These are phyloP conservation scores for Ochotona princeps DNA, from an alignment of 2,113 vertebrate genomes.

Conservation along the genomic window DNA sequence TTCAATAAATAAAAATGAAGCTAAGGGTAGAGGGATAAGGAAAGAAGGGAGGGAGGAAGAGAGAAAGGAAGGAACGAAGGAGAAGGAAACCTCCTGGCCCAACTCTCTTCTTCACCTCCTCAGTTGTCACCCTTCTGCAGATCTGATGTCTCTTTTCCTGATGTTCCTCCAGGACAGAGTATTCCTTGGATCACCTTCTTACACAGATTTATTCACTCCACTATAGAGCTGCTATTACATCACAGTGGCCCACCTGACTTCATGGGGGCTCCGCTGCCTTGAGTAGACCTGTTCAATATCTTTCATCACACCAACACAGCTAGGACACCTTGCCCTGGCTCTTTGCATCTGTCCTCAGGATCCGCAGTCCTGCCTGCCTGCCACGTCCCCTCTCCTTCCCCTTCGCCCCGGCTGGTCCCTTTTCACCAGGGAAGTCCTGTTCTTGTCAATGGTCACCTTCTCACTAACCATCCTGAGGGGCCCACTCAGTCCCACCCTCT, in stretches of 20 bases:
- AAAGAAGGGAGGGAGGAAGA: no score
- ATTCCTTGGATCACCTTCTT: not conserved
- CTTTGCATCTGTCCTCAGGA: not conserved
- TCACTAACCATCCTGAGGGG: not conserved
- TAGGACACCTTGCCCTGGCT: not conserved
- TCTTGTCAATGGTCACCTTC: not conserved
- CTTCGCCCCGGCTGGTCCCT: not conserved
- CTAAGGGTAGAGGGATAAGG: no score
- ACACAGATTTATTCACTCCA: not conserved
- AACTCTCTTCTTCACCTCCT: not conserved
- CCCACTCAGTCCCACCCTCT: not conserved
- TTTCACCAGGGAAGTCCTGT: not conserved
- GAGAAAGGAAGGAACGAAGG: no score
- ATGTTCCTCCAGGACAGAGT: not conserved
- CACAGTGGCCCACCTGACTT: not conserved
- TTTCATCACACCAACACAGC: not conserved
- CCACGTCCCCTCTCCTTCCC: no score
- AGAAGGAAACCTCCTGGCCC: not conserved
- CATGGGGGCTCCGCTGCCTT: not conserved
- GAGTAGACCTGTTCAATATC: not conserved
- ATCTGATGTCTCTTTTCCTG: not conserved
- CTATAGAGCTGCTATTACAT: not conserved
- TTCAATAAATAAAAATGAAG: no score
- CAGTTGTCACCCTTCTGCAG: not conserved
- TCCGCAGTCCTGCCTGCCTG: not conserved